Evolutionary conservation across 2,113 vertebrate species (phyloP).

Genomic region (Mirounga angustirostris): DNA sequence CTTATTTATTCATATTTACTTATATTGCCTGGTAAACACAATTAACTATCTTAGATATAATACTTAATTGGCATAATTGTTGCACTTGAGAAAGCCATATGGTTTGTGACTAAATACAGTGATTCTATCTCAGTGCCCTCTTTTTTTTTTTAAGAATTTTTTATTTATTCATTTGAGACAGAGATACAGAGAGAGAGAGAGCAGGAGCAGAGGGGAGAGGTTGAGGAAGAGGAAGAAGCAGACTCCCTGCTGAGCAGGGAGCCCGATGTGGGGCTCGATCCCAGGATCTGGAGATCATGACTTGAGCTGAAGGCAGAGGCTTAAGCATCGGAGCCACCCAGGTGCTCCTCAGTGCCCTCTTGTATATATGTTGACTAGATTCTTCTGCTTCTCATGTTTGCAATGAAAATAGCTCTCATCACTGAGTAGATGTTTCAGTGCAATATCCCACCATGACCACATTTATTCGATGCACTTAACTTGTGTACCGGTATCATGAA

Average conservation of each 20-base stretch:
- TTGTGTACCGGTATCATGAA: background rate
- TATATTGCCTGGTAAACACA: background rate
- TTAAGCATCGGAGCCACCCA: too few relatives aligned
- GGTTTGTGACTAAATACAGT: background rate
- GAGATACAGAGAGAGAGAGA: too few relatives aligned
- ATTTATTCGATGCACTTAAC: background rate
- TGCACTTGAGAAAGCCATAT: background rate
- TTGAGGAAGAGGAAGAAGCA: too few relatives aligned
- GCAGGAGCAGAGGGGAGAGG: too few relatives aligned
- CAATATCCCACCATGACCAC: background rate
- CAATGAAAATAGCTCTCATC: background rate
- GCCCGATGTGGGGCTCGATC: too few relatives aligned
- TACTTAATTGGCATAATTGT: background rate
- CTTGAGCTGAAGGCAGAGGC: too few relatives aligned
- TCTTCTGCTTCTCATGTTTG: background rate
- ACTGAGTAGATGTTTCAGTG: background rate
- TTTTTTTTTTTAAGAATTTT: background rate
- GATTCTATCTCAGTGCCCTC: background rate
- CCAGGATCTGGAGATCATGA: too few relatives aligned
- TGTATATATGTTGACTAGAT: background rate
- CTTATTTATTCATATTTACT: constrained; percentile 3
- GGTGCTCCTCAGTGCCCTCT: background rate
- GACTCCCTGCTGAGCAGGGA: too few relatives aligned
- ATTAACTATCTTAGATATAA: background rate
- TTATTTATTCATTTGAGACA: too few relatives aligned